Evolutionary conservation across 2,888 invertebrate species (phyloP), one percentile per base, ranked within the genome.

Genomic region (Pandemis corylana): DNA sequence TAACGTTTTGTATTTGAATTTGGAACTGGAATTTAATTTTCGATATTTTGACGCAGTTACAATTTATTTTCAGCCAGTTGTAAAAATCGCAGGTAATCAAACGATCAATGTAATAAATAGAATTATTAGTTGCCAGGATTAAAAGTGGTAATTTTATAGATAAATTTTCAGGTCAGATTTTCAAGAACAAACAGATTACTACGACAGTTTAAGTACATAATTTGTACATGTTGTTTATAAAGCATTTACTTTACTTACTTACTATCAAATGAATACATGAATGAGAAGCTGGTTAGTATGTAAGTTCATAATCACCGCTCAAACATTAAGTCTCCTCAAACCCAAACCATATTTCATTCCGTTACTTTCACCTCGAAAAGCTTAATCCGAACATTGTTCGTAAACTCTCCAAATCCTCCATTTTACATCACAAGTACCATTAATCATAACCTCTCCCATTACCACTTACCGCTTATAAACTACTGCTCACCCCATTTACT

Each of bases 1-100:
- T 61, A 69, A 70, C 51, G 69, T 61, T 36, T 44, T 69, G 13
- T 61, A 61, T 69, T 74, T 66, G 69, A 74, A 70, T 69, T 74
- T 65, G 46, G 63, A 65, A 41, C n/a, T 36, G n/a, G 20, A 63
- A 56, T 53, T 68, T n/a, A 10, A 28, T 5, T 53, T 61, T 68
- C n/a, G 5, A 28, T 44, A 68, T 61, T 61, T 10, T 28, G 28
- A 42, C 28, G 59, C 59, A 5, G 36, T 56, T 15, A 36, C 1
- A 67, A 41, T 36, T 51, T 36, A 7, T 66, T 13, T 28, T 20
- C 66, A 53, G 66, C 51, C 51, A 10, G 66, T 67, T 10, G 12
- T 41, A 41, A 15, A 53, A 64, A 20, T 44, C 2, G 9, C 12
- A 12, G 3, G 9, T 7, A 36, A 56, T 15, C 20, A 20, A 56